Evolutionary conservation across 2,888 invertebrate species (phyloP).

Genomic region (Orthosia gracilis): DNA sequence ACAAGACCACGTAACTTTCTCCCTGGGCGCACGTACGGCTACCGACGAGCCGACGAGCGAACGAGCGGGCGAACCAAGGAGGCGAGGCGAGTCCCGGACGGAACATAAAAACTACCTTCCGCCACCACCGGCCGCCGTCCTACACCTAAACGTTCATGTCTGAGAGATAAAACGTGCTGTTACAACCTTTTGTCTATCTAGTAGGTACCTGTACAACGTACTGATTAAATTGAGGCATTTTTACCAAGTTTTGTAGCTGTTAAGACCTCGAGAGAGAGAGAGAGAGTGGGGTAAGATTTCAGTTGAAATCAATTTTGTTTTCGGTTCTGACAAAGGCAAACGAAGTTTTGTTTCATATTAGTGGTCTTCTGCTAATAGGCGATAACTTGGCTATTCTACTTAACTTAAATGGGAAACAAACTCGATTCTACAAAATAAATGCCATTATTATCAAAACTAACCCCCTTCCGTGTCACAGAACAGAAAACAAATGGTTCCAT

Average conservation of each 20-base stretch:
- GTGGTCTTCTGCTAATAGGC: too few relatives aligned
- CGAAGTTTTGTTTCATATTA: background rate
- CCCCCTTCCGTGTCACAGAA: slow-evolving; percentile 75
- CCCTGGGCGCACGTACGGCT: slow-evolving; percentile 71
- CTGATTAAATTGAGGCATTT: slow-evolving; percentile 64
- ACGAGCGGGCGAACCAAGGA: slow-evolving; percentile 28
- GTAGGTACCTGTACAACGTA: slow-evolving; percentile 44
- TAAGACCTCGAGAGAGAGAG: slow-evolving; percentile 5
- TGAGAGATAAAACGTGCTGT: slow-evolving; percentile 67
- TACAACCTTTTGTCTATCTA: slow-evolving; percentile 59
- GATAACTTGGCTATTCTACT: background rate
- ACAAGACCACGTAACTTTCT: slow-evolving; percentile 70
- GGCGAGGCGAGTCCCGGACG: slow-evolving; percentile 55
- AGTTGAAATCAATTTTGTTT: background rate
- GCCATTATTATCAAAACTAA: slow-evolving; percentile 62
- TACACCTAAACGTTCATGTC: slow-evolving; percentile 66
- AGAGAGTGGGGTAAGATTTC: slow-evolving; percentile 8
- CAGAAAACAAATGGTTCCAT: slow-evolving; percentile 81
- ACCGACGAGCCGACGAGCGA: slow-evolving; percentile 31
- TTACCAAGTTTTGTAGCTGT: slow-evolving; percentile 27
- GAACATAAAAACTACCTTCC: slow-evolving; percentile 82
- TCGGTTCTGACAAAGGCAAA: background rate
- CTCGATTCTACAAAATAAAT: slow-evolving; percentile 34
- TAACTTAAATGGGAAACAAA: background rate
- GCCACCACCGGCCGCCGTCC: slow-evolving; percentile 63